Evolutionary conservation across 2,113 vertebrate genomes (phyloP).

Genomic region (Dermatemys mawii): DNA sequence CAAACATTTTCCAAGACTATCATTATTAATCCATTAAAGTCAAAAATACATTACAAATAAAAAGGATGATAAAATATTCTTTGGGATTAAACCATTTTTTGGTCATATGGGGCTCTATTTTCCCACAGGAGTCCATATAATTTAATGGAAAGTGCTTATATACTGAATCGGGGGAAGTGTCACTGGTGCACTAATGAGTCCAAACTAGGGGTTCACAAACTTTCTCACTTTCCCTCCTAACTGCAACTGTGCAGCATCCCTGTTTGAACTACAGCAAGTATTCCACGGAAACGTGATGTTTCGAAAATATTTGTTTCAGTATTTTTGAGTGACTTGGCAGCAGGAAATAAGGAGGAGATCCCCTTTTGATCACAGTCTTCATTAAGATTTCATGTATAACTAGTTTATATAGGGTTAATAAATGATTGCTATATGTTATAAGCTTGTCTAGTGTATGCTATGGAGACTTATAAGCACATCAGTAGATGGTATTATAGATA

Average conservation of each 20-base stretch:
- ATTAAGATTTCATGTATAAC: neutral
- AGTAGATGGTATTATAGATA: neutral
- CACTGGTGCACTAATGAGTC: neutral
- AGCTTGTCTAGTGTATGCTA: neutral
- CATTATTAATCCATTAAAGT: neutral
- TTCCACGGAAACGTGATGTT: neutral
- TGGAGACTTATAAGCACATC: neutral
- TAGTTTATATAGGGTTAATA: neutral
- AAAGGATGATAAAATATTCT: neutral
- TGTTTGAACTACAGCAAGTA: neutral
- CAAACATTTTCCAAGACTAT: neutral
- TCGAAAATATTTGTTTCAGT: neutral
- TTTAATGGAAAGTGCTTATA: neutral
- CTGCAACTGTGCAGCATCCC: neutral
- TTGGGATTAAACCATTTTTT: neutral
- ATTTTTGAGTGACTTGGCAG: neutral
- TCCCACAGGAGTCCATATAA: neutral
- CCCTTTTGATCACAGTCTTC: neutral
- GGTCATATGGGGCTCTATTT: neutral
- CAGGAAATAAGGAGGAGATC: neutral
- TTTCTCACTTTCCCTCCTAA: neutral
- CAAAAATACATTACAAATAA: neutral
- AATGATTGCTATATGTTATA: neutral
- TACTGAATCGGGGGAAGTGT: neutral
- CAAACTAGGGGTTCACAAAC: neutral